Evolutionary conservation across 2,797 vertebrate species (phyloP).

Genomic region (Chloroceryle amazona): DNA sequence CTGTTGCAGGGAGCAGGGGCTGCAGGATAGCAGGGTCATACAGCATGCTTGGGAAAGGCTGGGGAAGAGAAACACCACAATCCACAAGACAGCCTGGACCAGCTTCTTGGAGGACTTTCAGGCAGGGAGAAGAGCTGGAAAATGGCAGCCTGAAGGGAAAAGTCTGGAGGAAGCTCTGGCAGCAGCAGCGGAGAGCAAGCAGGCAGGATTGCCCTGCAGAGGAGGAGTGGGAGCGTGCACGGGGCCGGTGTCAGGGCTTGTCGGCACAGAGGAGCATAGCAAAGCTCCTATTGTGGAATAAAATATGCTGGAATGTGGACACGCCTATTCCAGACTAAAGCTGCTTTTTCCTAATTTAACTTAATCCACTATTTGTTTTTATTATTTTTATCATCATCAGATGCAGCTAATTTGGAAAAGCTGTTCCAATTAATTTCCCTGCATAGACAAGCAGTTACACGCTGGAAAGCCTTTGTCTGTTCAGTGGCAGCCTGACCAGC

Average conservation of each 20-base stretch:
- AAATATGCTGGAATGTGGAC: constrained; percentile 74
- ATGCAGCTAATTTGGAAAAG: constrained; percentile 77
- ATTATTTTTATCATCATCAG: constrained; percentile 76
- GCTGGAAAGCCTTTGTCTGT: constrained; percentile 69
- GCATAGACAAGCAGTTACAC: constrained; percentile 66
- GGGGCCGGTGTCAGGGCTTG: constrained; percentile 38
- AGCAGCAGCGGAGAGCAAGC: not conserved
- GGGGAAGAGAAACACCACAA: not conserved
- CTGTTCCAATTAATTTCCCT: constrained; percentile 73
- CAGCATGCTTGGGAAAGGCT: not conserved
- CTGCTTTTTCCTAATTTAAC: constrained; percentile 76
- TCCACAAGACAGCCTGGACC: not conserved
- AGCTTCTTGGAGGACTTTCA: not conserved
- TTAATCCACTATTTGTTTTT: constrained; percentile 78
- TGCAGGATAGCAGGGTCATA: not conserved
- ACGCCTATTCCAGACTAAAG: constrained; percentile 72
- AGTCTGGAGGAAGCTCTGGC: not conserved
- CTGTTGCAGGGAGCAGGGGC: not conserved
- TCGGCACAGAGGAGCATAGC: constrained; percentile 26
- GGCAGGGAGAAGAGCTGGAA: not conserved
- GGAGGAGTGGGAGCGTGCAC: not conserved
- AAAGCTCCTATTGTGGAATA: constrained; percentile 73
- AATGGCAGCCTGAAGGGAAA: not conserved
- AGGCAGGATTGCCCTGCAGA: constrained; percentile 45
- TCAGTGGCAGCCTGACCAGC: constrained; percentile 63